Conservation (phyloP, 1,140 invertebrate genomes). For the Callitettix versicolor region DNA sequence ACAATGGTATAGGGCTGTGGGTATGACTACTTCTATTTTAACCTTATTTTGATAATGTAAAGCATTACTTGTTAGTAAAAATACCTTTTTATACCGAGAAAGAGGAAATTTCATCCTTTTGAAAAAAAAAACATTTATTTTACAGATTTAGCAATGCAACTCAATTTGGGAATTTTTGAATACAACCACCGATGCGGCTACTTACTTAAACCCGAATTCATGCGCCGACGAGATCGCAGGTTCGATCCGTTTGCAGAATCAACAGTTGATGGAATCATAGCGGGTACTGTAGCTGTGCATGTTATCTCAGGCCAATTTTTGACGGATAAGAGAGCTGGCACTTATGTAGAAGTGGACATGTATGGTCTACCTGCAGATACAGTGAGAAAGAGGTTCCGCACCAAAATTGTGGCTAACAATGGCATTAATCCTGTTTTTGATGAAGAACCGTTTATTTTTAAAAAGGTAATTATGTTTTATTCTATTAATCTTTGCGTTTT, state of each 20-base stretch:
- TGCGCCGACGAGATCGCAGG: slow-evolving; percentile 85
- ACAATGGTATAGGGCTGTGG: no score
- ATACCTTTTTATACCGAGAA: no score
- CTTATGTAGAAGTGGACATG: slow-evolving; percentile 99
- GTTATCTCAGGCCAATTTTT: slow-evolving; percentile 89
- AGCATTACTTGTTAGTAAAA: no score
- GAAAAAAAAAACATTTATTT: no score
- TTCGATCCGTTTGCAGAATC: slow-evolving; percentile 98
- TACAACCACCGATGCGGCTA: slow-evolving; percentile 95
- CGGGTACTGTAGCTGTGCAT: slow-evolving; percentile 86
- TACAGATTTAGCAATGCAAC: slow-evolving; percentile 91
- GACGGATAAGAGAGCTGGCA: slow-evolving; percentile 89
- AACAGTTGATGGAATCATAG: slow-evolving; percentile 97
- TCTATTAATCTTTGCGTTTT: no score
- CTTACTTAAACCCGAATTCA: slow-evolving; percentile 95
- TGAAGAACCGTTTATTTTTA: slow-evolving; percentile 96
- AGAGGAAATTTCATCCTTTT: no score
- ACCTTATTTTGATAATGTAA: no score
- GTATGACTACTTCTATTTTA: no score
- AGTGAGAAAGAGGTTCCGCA: slow-evolving; percentile 91
- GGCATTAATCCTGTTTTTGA: slow-evolving; percentile 91
- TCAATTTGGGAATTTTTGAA: slow-evolving; percentile 97
- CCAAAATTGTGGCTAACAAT: slow-evolving; percentile 86
- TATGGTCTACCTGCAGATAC: slow-evolving; percentile 97
- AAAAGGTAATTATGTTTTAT: slow-evolving; percentile 62